A percentile compares a stretch with the other conserved stretches of the same genome.
These are phyloP conservation scores for Coelopa frigida DNA, from an alignment of 1,140 invertebrate species.

Conservation along the genomic window DNA sequence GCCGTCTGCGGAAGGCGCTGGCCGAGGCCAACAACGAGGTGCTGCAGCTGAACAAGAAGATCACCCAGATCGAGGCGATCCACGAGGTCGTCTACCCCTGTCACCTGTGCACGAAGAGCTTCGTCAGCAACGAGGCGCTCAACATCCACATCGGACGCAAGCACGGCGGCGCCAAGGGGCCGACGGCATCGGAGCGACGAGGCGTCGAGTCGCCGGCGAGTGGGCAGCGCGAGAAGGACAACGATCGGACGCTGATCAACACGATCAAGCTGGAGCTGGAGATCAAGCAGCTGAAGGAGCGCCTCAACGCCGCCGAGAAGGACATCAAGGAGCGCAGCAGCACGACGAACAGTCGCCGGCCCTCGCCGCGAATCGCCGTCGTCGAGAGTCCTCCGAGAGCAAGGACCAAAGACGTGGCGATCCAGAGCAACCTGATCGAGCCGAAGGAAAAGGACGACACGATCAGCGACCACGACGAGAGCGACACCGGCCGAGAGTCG, in stretches of 20 bases:
- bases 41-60: slow-evolving; percentile 33
- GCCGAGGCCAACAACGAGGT: slow-evolving; percentile 33
- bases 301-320: slow-evolving; percentile 34
- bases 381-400: slow-evolving; percentile 18
- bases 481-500: neutral
- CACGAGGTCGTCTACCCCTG: slow-evolving; percentile 39
- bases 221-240: slow-evolving; percentile 22
- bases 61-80: slow-evolving; percentile 36
- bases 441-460: slow-evolving; percentile 33
- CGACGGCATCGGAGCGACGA: neutral
- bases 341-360: neutral
- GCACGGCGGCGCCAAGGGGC: slow-evolving; percentile 18
- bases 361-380: neutral
- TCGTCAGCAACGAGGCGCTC: slow-evolving; percentile 38
- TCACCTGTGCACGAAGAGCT: slow-evolving; percentile 40
- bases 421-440: slow-evolving; percentile 36
- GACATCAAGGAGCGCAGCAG: slow-evolving; percentile 29
- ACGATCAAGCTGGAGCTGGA: slow-evolving; percentile 43
- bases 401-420: slow-evolving; percentile 10
- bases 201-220: neutral
- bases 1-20: slow-evolving; percentile 21
- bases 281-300: slow-evolving; percentile 41
- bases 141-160: slow-evolving; percentile 36
- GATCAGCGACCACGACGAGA: too few relatives aligned
- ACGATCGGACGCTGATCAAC: slow-evolving; percentile 36